Base-by-base conservation (phyloP, 2,113 vertebrate genomes). In the Sarotherodon lohbergeri region DNA sequence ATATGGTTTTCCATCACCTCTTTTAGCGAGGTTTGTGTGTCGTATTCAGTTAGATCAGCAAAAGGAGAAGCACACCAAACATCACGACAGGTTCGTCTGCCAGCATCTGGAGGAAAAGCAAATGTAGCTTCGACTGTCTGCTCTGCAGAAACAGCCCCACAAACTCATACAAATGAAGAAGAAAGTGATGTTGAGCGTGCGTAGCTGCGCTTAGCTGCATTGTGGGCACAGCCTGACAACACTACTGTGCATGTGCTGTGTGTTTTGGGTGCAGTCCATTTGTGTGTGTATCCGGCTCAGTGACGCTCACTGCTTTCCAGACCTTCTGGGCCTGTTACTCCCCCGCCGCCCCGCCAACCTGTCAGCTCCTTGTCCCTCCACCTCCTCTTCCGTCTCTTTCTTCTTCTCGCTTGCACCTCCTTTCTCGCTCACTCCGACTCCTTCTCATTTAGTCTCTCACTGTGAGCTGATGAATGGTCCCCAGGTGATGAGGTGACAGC, bases 401-500 rank as follows among this genome's bases (percentile, higher is more conserved):
- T 81, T 59, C 80, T 81, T 57, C 55, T 56, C 5, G 4, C 68
- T 27, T 4, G 41, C 10, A n/a, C 80, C 14, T 14, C 46, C 12
- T 54, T 43, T 59, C 29, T 27, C 57, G 2, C 5, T 16, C 9
- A 41, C 50, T 57, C 80, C 17, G 5, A 7, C 24, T 50, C 32
- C n/a, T 84, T 54, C 52, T 90, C 84, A 68, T 73, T 17, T 52
- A 24, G 22, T 80, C 71, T 85, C 81, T 87, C 81, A 9, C 41
- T 36, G 63, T 41, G 56, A 86, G 68, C 84, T 94, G 93, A 95
- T 92, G 91, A 95, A 89, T 82, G 88, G 66, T 88, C 78, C 78
- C 82, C 52, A 36, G 88, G 79, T 94, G 90, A 90, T n/a, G 85
- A 92, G 88, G 82, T 92, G 94, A 92, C 91, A 91, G 88, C 76